phyloP scores from a whole-genome alignment of 2,888 invertebrate species.

The Drosophila stalkeri region DNA sequence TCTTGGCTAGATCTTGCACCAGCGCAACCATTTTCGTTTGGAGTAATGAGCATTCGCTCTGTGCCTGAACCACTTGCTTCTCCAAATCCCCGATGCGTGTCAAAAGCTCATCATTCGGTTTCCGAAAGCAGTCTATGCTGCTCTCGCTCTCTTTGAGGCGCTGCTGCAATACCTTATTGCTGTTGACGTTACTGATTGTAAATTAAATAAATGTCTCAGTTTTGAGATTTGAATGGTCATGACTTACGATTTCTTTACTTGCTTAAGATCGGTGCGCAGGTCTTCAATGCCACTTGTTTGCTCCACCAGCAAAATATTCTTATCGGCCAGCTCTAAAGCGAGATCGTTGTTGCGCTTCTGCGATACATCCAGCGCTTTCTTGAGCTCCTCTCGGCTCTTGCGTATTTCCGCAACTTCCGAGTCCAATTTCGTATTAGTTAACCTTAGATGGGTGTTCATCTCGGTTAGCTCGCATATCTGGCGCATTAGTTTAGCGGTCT shows the following conservation, averaged over 20 bases:
- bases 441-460: not conserved
- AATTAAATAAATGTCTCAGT: not conserved
- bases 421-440: not conserved
- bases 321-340: conserved; percentile 17
- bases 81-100: conserved; percentile 5
- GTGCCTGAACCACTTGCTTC: conserved; percentile 8
- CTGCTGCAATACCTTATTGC: not conserved
- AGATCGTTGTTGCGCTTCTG: conserved; percentile 12
- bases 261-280: conserved; percentile 7
- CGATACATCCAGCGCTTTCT: conserved; percentile 1
- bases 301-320: not conserved
- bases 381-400: conserved; percentile 12
- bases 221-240: not conserved
- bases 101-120: not conserved
- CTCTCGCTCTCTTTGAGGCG: conserved; percentile 16
- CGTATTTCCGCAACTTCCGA: not conserved
- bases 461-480: conserved; percentile 3
- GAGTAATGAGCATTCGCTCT: not conserved
- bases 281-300: not conserved
- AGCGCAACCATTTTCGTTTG: conserved; percentile 1
- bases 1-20: not conserved
- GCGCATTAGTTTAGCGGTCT: not conserved
- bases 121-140: not conserved
- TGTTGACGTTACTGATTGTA: not conserved
- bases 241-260: conserved; percentile 38